phyloP scores from a whole-genome alignment of 2,888 invertebrate genomes.

The Halocaridina rubra region DNA sequence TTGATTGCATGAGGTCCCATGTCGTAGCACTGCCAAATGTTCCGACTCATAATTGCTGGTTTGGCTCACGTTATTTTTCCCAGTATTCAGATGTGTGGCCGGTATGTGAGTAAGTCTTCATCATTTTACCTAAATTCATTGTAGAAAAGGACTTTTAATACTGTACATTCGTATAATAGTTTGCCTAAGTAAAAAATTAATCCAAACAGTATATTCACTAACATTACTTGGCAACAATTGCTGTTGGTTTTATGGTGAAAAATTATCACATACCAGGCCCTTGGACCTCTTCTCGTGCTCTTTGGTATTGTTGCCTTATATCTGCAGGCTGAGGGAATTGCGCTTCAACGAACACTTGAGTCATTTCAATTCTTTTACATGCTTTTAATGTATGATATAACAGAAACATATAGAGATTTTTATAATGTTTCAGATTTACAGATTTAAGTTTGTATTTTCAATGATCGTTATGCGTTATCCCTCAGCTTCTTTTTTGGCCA shows the following conservation, averaged over 20 bases:
- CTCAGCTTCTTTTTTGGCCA: constrained; percentile 55
- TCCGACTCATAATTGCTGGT: constrained; percentile 21
- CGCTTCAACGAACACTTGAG: constrained; percentile 17
- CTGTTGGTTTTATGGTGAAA: no score
- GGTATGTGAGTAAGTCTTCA: constrained; percentile 22
- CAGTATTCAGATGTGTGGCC: constrained; percentile 58
- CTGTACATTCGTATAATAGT: no score
- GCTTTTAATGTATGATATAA: no score
- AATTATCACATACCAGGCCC: constrained; percentile 31
- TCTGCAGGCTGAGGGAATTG: constrained; percentile 40
- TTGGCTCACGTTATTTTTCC: constrained; percentile 41
- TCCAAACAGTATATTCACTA: no score
- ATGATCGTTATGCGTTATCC: constrained; percentile 33
- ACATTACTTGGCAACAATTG: no score
- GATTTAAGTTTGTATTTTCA: no score
- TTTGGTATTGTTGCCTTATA: constrained; percentile 62
- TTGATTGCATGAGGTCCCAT: no score
- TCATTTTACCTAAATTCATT: no score
- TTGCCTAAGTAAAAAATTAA: no score
- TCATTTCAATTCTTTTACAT: neutral
- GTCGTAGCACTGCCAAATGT: neutral
- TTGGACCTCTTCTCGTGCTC: constrained; percentile 59
- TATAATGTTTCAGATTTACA: no score
- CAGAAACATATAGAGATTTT: no score
- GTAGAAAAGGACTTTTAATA: no score